A percentile compares a stretch with the other conserved stretches of the same genome.
These are phyloP conservation scores for Danio jaintianensis DNA, from an alignment of 2,797 vertebrate species.

Conservation along the genomic window DNA sequence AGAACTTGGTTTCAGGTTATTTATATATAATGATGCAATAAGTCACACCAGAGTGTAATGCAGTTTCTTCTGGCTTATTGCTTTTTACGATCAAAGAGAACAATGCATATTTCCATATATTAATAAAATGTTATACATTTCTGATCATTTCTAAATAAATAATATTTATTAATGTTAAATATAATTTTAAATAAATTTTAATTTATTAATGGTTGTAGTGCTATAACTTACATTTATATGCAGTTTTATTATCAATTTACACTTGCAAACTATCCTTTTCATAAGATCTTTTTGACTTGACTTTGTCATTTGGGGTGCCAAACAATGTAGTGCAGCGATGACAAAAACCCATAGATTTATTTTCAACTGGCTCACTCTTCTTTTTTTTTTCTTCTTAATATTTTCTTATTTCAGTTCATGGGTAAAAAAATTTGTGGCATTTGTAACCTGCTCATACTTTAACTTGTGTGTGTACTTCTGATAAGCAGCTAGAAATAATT, in stretches of 20 bases:
- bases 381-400: too few relatives aligned
- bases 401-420: too few relatives aligned
- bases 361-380: background rate
- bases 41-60: background rate
- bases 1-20: conserved; percentile 7
- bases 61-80: background rate
- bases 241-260: background rate
- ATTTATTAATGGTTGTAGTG: too few relatives aligned
- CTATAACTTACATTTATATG: too few relatives aligned
- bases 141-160: too few relatives aligned
- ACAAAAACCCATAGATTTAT: background rate
- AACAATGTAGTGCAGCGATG: background rate
- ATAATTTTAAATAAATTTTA: background rate
- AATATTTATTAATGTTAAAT: background rate
- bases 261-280: background rate
- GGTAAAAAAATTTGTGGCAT: too few relatives aligned
- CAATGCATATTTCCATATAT: background rate
- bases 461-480: too few relatives aligned
- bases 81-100: background rate
- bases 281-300: background rate
- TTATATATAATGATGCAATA: background rate
- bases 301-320: background rate
- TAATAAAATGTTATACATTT: background rate
- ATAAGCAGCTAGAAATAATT: too few relatives aligned
- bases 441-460: too few relatives aligned